Evolutionary conservation across 2,797 vertebrate species (phyloP).

Genomic region (Synanceia verrucosa): DNA sequence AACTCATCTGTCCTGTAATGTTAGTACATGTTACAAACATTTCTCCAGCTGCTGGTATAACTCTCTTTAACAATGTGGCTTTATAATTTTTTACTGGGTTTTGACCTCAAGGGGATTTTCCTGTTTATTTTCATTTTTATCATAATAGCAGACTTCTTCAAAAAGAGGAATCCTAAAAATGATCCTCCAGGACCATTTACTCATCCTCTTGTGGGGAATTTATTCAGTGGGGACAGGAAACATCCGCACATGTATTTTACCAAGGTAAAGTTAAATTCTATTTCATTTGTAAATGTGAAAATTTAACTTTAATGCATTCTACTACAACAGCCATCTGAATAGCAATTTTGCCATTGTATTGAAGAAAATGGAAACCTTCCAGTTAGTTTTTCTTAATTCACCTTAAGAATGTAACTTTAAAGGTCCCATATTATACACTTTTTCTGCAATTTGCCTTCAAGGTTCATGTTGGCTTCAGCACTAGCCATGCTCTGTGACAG

Average conservation of each 20-base stretch:
- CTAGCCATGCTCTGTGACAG: too few relatives aligned
- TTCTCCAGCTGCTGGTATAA: background rate
- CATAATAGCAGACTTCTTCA: slow-evolving; percentile 74
- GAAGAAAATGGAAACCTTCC: background rate
- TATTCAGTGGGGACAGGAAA: slow-evolving; percentile 71
- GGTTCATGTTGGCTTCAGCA: too few relatives aligned
- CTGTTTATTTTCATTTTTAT: slow-evolving; percentile 68
- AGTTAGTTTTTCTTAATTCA: background rate
- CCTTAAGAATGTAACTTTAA: background rate
- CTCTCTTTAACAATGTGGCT: slow-evolving; percentile 55
- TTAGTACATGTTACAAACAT: background rate
- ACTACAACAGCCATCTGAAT: too few relatives aligned
- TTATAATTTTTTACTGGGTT: slow-evolving; percentile 30
- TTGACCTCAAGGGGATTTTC: slow-evolving; percentile 63
- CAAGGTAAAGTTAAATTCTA: slow-evolving; percentile 69
- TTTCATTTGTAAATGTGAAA: background rate
- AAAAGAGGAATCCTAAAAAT: slow-evolving; percentile 78
- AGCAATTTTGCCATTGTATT: background rate
- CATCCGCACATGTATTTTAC: slow-evolving; percentile 77
- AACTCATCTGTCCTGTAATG: too few relatives aligned
- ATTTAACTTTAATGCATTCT: background rate
- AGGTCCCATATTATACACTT: too few relatives aligned
- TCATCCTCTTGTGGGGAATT: slow-evolving; percentile 80
- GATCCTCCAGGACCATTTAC: slow-evolving; percentile 81
- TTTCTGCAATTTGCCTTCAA: too few relatives aligned